Base-by-base conservation (phyloP, 2,113 vertebrate genomes). In the Columba livia region DNA sequence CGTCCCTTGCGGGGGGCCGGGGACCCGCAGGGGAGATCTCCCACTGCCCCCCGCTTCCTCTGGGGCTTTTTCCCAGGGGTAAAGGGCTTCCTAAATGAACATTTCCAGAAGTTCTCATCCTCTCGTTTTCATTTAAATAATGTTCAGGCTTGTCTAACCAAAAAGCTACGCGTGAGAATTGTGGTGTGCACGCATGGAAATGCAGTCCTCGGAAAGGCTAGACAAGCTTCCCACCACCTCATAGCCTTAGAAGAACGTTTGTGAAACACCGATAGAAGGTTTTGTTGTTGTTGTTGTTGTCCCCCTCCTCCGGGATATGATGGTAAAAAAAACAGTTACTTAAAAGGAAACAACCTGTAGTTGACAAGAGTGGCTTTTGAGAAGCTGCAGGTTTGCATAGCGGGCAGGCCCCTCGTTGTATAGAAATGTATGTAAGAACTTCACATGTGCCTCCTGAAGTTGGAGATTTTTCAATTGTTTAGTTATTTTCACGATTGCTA, bases 181-280 rank as follows among this genome's bases (percentile, higher is more conserved):
- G 18, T 1, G 5, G 5, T 8, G 53, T 1, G 60, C 62, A 5
- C 11, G 2, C 50, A 1, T 1, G 34, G 62, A 18, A 0, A 1
- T 3, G 12, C 28, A 5, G 15, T 4, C 34, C 40, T 23, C 10
- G 7, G 40, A 12, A 38, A n/a, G 40, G 34, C 4, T 7, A 56
- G 56, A 19, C 25, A 9, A 36, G 42, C 58, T 65, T 10, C 26
- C 73, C 62, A 16, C 4, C n/a, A 2, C 32, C 38, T 44, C 3
- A 9, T 60, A 51, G 71, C n/a, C 67, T 12, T 1, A 8, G 44
- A 53, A 42, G 15, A 44, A 16, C 50, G 4, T 21, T 29, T 21
- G 54, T 42, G 42, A 73, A 53, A 25, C 72, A n/a, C 7, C 2
- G 5, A 6, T 0, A 47, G 61, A 24, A 29, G 23, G 1, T 0